phyloP scores from a whole-genome alignment of 2,797 vertebrate genomes.

The Gymnothorax javanicus region DNA sequence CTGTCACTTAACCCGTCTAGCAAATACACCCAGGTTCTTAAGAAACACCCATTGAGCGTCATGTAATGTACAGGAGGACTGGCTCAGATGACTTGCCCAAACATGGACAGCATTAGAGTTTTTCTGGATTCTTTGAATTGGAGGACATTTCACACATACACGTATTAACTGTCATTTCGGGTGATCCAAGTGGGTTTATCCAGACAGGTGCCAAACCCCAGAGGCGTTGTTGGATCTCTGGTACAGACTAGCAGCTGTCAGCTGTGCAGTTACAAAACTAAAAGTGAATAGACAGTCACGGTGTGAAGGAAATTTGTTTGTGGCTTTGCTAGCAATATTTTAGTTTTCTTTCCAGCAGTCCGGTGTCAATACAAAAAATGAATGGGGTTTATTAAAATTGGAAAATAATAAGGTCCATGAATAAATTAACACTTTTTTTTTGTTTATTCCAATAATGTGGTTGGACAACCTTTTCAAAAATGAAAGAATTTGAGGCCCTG shows the following conservation, averaged over 20 bases:
- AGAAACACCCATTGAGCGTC: not conserved
- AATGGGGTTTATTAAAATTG: too few relatives aligned
- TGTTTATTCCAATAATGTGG: too few relatives aligned
- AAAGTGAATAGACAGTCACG: too few relatives aligned
- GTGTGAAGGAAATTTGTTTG: too few relatives aligned
- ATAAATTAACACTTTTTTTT: too few relatives aligned
- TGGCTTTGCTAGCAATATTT: too few relatives aligned
- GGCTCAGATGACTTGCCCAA: not conserved
- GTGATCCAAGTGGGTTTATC: not conserved
- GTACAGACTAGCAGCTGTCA: not conserved
- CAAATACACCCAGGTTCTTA: not conserved
- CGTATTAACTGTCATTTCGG: not conserved
- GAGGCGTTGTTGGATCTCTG: not conserved
- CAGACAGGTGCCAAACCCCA: not conserved
- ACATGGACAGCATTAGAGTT: not conserved
- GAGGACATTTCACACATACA: not conserved
- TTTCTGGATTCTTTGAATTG: not conserved
- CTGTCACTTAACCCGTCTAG: not conserved
- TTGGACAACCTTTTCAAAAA: too few relatives aligned
- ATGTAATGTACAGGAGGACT: not conserved
- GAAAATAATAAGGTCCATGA: too few relatives aligned
- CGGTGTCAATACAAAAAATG: too few relatives aligned
- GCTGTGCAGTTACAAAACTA: not conserved
- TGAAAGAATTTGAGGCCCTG: too few relatives aligned
- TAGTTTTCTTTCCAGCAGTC: too few relatives aligned